A percentile compares a stretch with the other conserved stretches of the same genome.
phyloP scores from a whole-genome alignment of 2,888 invertebrate genomes.

The Diploptera punctata region DNA sequence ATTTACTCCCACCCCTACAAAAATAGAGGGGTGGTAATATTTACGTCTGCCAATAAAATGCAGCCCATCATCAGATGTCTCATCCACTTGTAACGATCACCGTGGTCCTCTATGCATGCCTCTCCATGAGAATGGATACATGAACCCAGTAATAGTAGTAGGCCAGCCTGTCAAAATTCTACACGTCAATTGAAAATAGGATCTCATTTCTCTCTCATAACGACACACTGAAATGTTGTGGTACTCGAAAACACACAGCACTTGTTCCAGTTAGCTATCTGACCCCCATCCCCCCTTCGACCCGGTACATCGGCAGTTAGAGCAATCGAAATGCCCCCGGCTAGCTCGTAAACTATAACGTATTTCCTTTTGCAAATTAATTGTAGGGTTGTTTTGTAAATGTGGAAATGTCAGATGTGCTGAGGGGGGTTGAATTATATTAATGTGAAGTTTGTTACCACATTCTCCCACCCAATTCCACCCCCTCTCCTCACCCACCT shows the following conservation, averaged over 20 bases:
- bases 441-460: constrained; percentile 13
- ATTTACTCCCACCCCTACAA: too few species aligned
- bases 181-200: constrained; percentile 31
- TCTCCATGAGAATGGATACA: constrained; percentile 26
- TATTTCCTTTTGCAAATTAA: constrained; percentile 29
- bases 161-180: constrained; percentile 24
- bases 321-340: background rate
- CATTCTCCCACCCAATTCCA: background rate
- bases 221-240: constrained; percentile 10
- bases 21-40: background rate
- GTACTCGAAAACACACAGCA: constrained; percentile 11
- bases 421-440: constrained; percentile 23
- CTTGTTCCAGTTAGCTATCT: background rate
- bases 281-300: background rate
- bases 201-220: constrained; percentile 9
- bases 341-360: background rate
- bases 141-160: constrained; percentile 17
- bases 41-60: constrained; percentile 30
- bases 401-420: constrained; percentile 26
- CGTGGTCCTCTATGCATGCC: constrained; percentile 3
- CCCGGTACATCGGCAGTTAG: background rate
- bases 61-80: constrained; percentile 13
- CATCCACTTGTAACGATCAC: constrained; percentile 14
- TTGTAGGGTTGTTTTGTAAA: constrained; percentile 28
- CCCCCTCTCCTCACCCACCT: background rate